These are phyloP conservation scores for Drosophila antonietae DNA, from an alignment of 2,888 invertebrate genomes.

Conservation along the genomic window DNA sequence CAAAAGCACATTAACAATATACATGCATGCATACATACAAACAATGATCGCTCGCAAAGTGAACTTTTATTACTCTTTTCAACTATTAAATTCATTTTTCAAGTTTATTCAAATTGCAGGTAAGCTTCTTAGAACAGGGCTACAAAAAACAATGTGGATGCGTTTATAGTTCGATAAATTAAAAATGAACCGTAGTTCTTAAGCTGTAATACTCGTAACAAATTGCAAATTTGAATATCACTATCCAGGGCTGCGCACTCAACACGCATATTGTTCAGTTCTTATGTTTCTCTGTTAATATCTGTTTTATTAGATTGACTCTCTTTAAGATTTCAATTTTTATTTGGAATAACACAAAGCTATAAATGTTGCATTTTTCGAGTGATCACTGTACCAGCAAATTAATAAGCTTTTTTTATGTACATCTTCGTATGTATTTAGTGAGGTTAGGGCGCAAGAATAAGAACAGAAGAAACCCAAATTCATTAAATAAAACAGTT, in stretches of 20 bases:
- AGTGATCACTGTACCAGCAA: conserved; percentile 19
- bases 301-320: not conserved
- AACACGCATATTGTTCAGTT: not conserved
- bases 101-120: not conserved
- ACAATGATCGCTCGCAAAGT: conserved; percentile 12
- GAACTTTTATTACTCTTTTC: not conserved
- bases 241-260: not conserved
- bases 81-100: not conserved
- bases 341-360: not conserved
- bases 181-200: not conserved
- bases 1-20: conserved; percentile 1
- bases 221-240: not conserved
- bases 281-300: too few relatives aligned
- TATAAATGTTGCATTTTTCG: not conserved
- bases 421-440: conserved; percentile 40
- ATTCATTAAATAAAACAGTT: conserved; percentile 36
- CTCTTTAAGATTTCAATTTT: not conserved
- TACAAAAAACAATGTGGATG: not conserved
- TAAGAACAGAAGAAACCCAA: conserved; percentile 21
- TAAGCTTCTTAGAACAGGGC: not conserved
- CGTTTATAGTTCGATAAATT: not conserved
- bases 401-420: conserved; percentile 6
- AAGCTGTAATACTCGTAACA: not conserved
- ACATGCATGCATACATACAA: conserved; percentile 7
- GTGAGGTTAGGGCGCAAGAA: conserved; percentile 59